phyloP scores from a whole-genome alignment of 2,797 vertebrate species.

The Basileuterus tristriatus region DNA sequence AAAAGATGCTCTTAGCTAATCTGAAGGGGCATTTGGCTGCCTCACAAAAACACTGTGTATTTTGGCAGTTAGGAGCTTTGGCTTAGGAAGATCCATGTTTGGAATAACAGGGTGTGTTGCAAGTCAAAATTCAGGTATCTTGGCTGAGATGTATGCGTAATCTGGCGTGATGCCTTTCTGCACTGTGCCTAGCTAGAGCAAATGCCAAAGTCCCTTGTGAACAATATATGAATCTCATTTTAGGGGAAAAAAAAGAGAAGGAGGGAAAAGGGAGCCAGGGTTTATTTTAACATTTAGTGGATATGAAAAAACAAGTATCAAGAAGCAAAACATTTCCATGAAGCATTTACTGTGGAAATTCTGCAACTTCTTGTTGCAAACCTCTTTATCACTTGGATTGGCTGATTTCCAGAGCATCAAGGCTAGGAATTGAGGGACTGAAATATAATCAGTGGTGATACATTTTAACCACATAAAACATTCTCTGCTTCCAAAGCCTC shows the following conservation, averaged over 20 bases:
- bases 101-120: slow-evolving; percentile 52
- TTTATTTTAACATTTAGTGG: slow-evolving; percentile 52
- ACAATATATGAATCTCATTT: slow-evolving; percentile 40
- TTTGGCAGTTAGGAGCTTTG: slow-evolving; percentile 46
- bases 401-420: slow-evolving; percentile 75
- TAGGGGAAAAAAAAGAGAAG: neutral
- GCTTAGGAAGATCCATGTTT: slow-evolving; percentile 34
- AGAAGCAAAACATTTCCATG: slow-evolving; percentile 41
- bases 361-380: slow-evolving; percentile 53
- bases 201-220: slow-evolving; percentile 36
- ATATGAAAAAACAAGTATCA: slow-evolving; percentile 46
- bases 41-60: slow-evolving; percentile 26
- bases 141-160: slow-evolving; percentile 32
- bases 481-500: slow-evolving; percentile 66
- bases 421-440: slow-evolving; percentile 72
- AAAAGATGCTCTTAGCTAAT: slow-evolving; percentile 14
- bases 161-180: slow-evolving; percentile 34
- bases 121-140: slow-evolving; percentile 59
- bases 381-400: slow-evolving; percentile 61
- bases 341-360: slow-evolving; percentile 47
- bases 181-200: slow-evolving; percentile 52
- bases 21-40: slow-evolving; percentile 36
- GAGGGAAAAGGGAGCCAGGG: slow-evolving; percentile 7
- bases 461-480: slow-evolving; percentile 72
- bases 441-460: slow-evolving; percentile 73